Evolutionary conservation across 2,113 vertebrate species (phyloP).

Genomic region (Rafetus swinhoei): DNA sequence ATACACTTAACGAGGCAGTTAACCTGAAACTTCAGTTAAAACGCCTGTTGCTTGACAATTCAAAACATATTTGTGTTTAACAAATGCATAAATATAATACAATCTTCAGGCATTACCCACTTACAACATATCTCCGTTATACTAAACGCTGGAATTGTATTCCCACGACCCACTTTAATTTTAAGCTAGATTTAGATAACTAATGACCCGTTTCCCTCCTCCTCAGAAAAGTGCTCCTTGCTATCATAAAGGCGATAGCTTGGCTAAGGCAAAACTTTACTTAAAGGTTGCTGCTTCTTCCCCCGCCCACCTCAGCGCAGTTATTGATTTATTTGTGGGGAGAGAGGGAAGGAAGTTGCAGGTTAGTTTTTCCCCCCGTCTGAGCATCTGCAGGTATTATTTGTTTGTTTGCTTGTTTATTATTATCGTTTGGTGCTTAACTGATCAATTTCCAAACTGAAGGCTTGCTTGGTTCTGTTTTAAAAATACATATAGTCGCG

Average conservation of each 20-base stretch:
- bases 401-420: background rate
- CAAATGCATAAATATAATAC: constrained; percentile 14
- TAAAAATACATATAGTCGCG: background rate
- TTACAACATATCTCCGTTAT: background rate
- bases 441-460: background rate
- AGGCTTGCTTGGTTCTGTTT: background rate
- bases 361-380: background rate
- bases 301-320: too few relatives aligned
- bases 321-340: constrained; percentile 15
- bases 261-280: background rate
- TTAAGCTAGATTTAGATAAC: constrained; percentile 25
- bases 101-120: background rate
- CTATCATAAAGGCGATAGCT: background rate
- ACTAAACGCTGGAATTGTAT: background rate
- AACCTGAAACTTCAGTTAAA: constrained; percentile 56
- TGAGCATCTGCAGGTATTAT: background rate
- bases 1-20: constrained; percentile 25
- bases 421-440: background rate
- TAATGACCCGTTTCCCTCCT: background rate
- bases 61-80: constrained; percentile 46
- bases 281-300: background rate
- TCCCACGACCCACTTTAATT: constrained; percentile 7
- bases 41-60: constrained; percentile 18
- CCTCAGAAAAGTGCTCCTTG: background rate
- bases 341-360: background rate